Percentiles rank a stretch among this genome's conserved stretches.
Conservation (phyloP, 1,140 invertebrate genomes). For the Drosophila repleta region DNA sequence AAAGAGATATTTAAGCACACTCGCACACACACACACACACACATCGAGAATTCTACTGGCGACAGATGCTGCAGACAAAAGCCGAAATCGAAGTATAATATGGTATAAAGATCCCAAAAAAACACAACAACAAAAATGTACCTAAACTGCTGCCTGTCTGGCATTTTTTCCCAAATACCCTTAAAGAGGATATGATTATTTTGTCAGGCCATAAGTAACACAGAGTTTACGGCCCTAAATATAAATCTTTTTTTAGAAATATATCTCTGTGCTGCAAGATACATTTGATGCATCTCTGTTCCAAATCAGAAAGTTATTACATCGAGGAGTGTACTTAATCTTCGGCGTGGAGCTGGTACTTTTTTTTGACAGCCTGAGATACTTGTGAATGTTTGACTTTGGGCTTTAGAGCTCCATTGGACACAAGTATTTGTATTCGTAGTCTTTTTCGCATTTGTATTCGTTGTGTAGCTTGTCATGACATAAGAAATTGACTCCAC, state of each 20-base stretch:
- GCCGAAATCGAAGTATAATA: slow-evolving; percentile 36
- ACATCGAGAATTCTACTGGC: slow-evolving; percentile 52
- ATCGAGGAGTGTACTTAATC: background rate
- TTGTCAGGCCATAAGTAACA: no score
- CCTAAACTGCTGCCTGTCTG: slow-evolving; percentile 40
- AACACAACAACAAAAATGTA: slow-evolving; percentile 4
- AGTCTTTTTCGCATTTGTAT: slow-evolving; percentile 30
- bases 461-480: slow-evolving; percentile 70
- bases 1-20: slow-evolving; percentile 78
- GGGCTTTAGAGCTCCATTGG: slow-evolving; percentile 42
- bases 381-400: slow-evolving; percentile 50
- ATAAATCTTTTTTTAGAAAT: no score
- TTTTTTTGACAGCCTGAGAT: slow-evolving; percentile 31
- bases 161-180: slow-evolving; percentile 23
- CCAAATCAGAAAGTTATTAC: no score
- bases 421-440: slow-evolving; percentile 44
- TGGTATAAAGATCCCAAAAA: slow-evolving; percentile 16
- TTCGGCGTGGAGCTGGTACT: background rate
- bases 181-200: no score
- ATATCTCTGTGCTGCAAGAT: no score
- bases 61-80: slow-evolving; percentile 65
- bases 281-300: no score
- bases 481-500: slow-evolving; percentile 82
- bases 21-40: slow-evolving; percentile 21
- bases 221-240: no score